Evolutionary conservation across 2,797 vertebrate genomes (phyloP).

Genomic region (Pseudochromis fuscus): DNA sequence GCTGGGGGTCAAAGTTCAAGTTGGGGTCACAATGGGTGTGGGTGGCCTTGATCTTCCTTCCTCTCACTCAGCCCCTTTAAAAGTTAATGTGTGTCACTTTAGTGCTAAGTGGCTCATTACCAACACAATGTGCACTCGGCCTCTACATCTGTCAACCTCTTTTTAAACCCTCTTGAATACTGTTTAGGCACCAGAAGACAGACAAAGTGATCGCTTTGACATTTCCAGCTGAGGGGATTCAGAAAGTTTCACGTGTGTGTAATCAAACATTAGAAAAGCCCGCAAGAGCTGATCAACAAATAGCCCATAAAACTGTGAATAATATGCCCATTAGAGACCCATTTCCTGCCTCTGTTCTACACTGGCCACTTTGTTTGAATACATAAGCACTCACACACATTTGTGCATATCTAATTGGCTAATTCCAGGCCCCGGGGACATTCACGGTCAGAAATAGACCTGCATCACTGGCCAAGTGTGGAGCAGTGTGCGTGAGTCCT

Average conservation of each 20-base stretch:
- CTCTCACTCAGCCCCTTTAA: conserved; percentile 69
- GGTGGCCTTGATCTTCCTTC: conserved; percentile 77
- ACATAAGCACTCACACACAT: conserved; percentile 72
- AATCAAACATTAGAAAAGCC: conserved; percentile 65
- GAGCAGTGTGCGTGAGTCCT: conserved; percentile 35
- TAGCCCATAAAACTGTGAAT: conserved; percentile 75
- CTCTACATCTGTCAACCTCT: conserved; percentile 65
- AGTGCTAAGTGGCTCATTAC: conserved; percentile 80
- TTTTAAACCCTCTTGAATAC: conserved; percentile 60
- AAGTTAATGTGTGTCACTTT: conserved; percentile 71
- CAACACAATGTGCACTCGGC: conserved; percentile 62
- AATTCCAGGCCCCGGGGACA: conserved; percentile 68
- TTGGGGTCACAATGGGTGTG: conserved; percentile 63
- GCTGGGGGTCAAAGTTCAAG: conserved; percentile 71
- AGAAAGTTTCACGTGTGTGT: conserved; percentile 44
- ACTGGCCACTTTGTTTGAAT: conserved; percentile 68
- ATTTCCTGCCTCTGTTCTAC: conserved; percentile 79
- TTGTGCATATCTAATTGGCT: conserved; percentile 76
- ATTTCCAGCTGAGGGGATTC: conserved; percentile 50
- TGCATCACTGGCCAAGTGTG: conserved; percentile 48
- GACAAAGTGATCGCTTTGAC: conserved; percentile 44
- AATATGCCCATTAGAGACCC: conserved; percentile 71
- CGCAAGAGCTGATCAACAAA: conserved; percentile 71
- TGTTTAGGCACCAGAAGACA: conserved; percentile 53
- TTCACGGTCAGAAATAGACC: conserved; percentile 65